Percentiles rank a stretch among this genome's conserved stretches.
These are phyloP conservation scores for Acanthurus leucopareius DNA, from an alignment of 2,797 vertebrate genomes.

Conservation along the genomic window DNA sequence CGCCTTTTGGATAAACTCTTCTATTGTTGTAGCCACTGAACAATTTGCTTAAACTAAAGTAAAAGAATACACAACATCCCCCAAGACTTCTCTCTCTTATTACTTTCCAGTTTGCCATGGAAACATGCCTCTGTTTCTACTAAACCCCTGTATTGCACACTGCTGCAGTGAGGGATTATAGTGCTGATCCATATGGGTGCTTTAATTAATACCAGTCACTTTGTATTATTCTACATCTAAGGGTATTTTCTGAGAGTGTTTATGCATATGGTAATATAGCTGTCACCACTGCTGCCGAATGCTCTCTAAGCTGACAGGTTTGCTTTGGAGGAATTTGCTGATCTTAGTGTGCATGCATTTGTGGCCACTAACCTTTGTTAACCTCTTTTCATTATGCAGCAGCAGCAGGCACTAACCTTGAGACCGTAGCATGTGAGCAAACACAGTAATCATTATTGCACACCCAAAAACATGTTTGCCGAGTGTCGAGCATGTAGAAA, in stretches of 20 bases:
- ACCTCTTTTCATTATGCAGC: slow-evolving; percentile 54
- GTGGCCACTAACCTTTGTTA: slow-evolving; percentile 50
- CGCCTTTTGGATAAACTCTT: slow-evolving; percentile 54
- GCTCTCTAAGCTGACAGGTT: slow-evolving; percentile 60
- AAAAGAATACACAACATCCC: slow-evolving; percentile 38
- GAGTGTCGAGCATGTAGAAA: slow-evolving; percentile 15
- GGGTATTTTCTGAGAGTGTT: slow-evolving; percentile 42
- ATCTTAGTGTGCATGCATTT: slow-evolving; percentile 57
- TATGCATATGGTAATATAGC: slow-evolving; percentile 70
- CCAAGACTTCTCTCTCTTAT: slow-evolving; percentile 20
- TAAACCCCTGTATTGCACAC: slow-evolving; percentile 24
- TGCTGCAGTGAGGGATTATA: slow-evolving; percentile 35
- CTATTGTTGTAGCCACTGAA: slow-evolving; percentile 52
- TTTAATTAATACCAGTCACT: slow-evolving; percentile 71
- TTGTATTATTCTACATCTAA: slow-evolving; percentile 55
- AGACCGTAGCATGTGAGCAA: slow-evolving; percentile 39
- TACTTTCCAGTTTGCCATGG: slow-evolving; percentile 25
- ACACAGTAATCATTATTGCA: slow-evolving; percentile 36
- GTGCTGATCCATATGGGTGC: slow-evolving; percentile 34
- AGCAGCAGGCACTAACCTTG: slow-evolving; percentile 37
- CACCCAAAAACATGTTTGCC: slow-evolving; percentile 16
- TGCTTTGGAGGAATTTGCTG: slow-evolving; percentile 55
- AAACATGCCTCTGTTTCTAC: slow-evolving; percentile 35
- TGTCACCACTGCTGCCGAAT: slow-evolving; percentile 40
- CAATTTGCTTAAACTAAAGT: slow-evolving; percentile 51